Base-by-base conservation (phyloP, 1,140 invertebrate species). In the Sogatella furcifera region DNA sequence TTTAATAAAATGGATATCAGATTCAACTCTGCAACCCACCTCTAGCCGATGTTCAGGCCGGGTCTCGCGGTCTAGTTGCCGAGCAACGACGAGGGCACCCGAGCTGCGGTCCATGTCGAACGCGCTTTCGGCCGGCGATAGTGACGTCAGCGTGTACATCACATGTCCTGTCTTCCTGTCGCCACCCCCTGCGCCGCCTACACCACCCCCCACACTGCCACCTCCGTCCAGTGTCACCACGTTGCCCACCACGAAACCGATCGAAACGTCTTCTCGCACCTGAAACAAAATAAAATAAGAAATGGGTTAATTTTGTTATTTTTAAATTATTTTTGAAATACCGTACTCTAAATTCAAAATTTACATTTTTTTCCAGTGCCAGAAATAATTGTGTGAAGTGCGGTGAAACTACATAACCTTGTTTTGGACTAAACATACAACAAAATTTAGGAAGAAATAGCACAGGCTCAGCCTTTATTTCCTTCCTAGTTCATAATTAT, bases 51-150 rank as follows among this genome's bases (percentile, higher is more conserved):
- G 97, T 68, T 89, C 84, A 22, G 88, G 81, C 59, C 89, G 83
- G 8, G 80, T 77, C 74, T 97, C 94, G 62, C 91, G 83, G 71
- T 97, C 92, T 14, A 95, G 72, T 64, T 88, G 81, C 46, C 86
- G 78, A 0, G 89, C 86, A 1, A 94, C 90, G 10, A 93, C 89
- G 28, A 97, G 73, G 24, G 84, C 84, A 0, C 92, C 91, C 0
- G 88, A 87, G 52, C 84, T 83, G 44, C 88, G 77, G 68, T 95
- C 90, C 15, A 97, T 89, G 70, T 91, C 88, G 74, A 97, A 97
- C 2, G 87, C 86, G 9, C 84, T 86, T 52, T 84, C 83, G 13
- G 81, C 77, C 5, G 82, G 80, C 34, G 80, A 84, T 9, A 88
- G 64, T 0, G 86, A 82, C 68, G 88, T 81, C 19, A 94, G 74